Percentiles rank a stretch among this genome's conserved stretches.
Evolutionary conservation across 2,113 vertebrate genomes (phyloP).

Genomic region (Cranoglanis bouderius): DNA sequence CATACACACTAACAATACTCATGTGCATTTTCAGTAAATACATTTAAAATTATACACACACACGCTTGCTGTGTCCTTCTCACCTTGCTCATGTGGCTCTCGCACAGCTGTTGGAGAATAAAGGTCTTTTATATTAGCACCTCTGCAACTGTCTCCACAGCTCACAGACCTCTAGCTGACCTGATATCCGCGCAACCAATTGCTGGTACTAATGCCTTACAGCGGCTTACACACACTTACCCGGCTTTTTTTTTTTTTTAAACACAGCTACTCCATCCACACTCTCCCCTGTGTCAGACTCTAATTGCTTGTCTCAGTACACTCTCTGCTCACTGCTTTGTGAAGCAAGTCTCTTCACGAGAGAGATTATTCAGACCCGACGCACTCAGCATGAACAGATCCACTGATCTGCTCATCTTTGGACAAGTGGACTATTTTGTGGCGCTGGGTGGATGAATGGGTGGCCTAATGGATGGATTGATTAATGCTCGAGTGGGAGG

Average conservation of each 20-base stretch:
- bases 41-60: background rate
- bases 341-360: constrained; percentile 38
- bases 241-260: constrained; percentile 13
- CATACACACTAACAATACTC: background rate
- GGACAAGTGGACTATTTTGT: constrained; percentile 45
- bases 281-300: constrained; percentile 38
- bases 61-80: background rate
- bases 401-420: constrained; percentile 49
- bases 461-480: constrained; percentile 47
- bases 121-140: constrained; percentile 34
- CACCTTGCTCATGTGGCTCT: constrained; percentile 1
- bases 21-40: background rate
- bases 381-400: constrained; percentile 46
- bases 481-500: constrained; percentile 38
- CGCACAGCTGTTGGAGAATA: constrained; percentile 20
- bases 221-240: constrained; percentile 35
- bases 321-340: constrained; percentile 32
- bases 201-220: constrained; percentile 27
- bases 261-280: constrained; percentile 27
- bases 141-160: constrained; percentile 27
- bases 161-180: constrained; percentile 25
- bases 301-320: constrained; percentile 49
- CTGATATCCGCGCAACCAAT: constrained; percentile 10
- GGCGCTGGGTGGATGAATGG: constrained; percentile 41
- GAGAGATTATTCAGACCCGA: constrained; percentile 30